These are phyloP conservation scores for Trachymyrmex septentrionalis DNA, from an alignment of 1,140 invertebrate genomes.

Conservation along the genomic window DNA sequence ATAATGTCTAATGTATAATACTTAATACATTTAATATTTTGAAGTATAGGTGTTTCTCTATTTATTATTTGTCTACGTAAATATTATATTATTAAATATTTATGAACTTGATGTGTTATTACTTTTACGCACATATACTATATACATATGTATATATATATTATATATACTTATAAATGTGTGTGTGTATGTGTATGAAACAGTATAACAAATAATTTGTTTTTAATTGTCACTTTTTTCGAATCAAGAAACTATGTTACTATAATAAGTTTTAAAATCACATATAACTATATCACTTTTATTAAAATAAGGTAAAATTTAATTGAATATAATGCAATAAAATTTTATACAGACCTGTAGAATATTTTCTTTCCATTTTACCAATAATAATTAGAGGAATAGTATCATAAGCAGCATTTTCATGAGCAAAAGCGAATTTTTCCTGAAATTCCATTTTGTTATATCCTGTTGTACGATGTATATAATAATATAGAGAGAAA, in stretches of 20 bases:
- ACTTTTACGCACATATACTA: background rate
- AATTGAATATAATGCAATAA: background rate
- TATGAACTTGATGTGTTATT: background rate
- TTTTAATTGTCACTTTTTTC: background rate
- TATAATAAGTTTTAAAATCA: background rate
- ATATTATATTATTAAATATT: too few relatives aligned
- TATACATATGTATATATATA: too few relatives aligned
- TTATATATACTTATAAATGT: background rate
- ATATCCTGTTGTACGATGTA: background rate
- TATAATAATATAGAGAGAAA: background rate
- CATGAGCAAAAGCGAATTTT: conserved; percentile 7
- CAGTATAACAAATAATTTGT: background rate
- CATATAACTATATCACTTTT: background rate
- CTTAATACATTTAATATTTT: too few relatives aligned
- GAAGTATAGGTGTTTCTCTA: too few relatives aligned
- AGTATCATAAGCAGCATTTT: conserved; percentile 15
- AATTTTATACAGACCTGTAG: background rate
- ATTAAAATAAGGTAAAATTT: background rate
- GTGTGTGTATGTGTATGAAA: background rate
- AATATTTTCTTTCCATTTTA: background rate
- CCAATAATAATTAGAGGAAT: conserved; percentile 42
- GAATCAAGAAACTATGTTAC: background rate
- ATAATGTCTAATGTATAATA: background rate
- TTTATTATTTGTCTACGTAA: too few relatives aligned
- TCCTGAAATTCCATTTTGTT: conserved; percentile 30